Evolutionary conservation across 2,797 vertebrate genomes (phyloP), one percentile per base, ranked within the genome.

Genomic region (Masticophis lateralis): DNA sequence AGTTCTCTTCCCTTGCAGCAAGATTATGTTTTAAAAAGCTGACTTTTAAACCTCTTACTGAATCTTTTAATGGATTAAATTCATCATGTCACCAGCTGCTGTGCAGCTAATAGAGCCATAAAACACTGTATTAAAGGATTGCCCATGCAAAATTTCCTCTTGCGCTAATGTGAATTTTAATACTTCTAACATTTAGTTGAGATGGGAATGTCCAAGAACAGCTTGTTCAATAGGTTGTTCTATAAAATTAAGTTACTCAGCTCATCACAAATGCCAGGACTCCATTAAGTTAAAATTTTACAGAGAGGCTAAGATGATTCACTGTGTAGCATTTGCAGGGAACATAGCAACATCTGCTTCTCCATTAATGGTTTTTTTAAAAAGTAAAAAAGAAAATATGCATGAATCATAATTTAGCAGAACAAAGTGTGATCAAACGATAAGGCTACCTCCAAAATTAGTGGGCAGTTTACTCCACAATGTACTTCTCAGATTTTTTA

Each of bases 141-240:
- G 98, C 98, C 97, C 98, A 98, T 98, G 98, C 98, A 98, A 98
- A 98, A 98, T 98, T 98, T 98, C 98, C 96, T 97, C 97, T 98
- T 97, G 97, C 91, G 97, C 97, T 98, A 98, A 98, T 98, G 98
- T 98, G 98, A 98, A 98, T 98, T 98, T 98, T 98, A 98, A 98
- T 98, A 98, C 98, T 98, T 98, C 98, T 98, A 98, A 98, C 98
- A 98, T 98, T 98, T 98, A 98, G 98, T 98, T 97, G 98, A 98
- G 98, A 98, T 98, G 97, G 97, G 98, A 98, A 98, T 98, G 98
- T 98, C 98, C 98, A 98, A 97, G 98, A 98, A 98, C 98, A 98
- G 98, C 98, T 98, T 98, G 98, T 97, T 98, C 98, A 98, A 98
- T 98, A 98, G 98, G 98, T 98, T 98, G 98, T 98, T 98, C 98